These are phyloP conservation scores for Temnothorax longispinosus DNA, from an alignment of 1,140 invertebrate genomes.

Conservation along the genomic window DNA sequence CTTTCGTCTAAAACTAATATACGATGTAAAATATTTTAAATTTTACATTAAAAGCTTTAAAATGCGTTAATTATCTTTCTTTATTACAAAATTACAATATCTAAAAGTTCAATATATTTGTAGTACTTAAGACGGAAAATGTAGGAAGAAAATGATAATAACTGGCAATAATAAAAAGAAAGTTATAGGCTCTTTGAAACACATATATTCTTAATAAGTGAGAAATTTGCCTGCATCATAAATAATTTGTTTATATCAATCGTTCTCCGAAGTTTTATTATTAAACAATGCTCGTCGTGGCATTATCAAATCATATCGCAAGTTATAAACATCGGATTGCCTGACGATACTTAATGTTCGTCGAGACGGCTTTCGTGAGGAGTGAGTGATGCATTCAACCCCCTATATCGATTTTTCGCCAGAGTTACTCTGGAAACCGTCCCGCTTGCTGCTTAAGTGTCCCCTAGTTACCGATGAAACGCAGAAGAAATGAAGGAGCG, in stretches of 20 bases:
- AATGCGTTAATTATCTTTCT: not conserved
- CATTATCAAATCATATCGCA: not conserved
- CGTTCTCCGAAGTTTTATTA: not conserved
- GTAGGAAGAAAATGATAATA: not conserved
- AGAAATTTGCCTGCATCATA: not conserved
- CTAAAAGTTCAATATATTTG: not conserved
- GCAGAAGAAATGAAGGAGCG: slow-evolving; percentile 34
- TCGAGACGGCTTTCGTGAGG: slow-evolving; percentile 38
- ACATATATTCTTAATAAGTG: not conserved
- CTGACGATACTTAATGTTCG: not conserved
- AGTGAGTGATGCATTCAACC: slow-evolving; percentile 52
- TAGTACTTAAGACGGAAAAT: not conserved
- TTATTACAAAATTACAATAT: not conserved
- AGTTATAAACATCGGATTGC: not conserved
- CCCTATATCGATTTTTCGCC: slow-evolving; percentile 67
- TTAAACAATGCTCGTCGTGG: not conserved
- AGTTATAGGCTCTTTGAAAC: not conserved
- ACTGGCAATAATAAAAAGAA: not conserved
- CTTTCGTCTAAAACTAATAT: not conserved
- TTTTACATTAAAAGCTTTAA: not conserved
- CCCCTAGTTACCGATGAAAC: slow-evolving; percentile 63
- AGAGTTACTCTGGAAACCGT: slow-evolving; percentile 64
- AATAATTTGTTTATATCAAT: not conserved
- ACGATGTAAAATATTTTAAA: not conserved
- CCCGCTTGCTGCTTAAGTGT: slow-evolving; percentile 58